Percentiles rank a stretch among this genome's conserved stretches.
These are phyloP conservation scores for Cantharis nigra DNA, from an alignment of 2,888 invertebrate species.

Conservation along the genomic window DNA sequence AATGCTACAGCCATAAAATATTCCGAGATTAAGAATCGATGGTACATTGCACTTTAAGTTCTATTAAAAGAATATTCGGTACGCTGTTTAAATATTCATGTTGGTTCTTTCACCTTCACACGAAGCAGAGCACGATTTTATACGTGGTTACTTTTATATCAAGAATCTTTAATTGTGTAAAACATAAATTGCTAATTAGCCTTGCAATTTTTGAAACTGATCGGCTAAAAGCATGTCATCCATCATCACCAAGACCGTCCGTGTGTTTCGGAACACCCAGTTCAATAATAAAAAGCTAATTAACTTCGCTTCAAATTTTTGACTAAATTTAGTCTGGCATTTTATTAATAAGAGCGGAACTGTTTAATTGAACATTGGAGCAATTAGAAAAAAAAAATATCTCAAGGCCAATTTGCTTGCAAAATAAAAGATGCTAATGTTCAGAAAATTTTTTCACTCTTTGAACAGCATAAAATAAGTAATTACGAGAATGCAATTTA, in stretches of 20 bases:
- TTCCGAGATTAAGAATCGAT: background rate
- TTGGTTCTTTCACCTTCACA: constrained; percentile 15
- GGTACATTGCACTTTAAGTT: constrained; percentile 9
- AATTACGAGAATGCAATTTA: background rate
- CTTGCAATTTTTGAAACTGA: background rate
- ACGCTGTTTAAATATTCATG: constrained; percentile 18
- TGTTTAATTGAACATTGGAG: background rate
- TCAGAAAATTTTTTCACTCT: background rate
- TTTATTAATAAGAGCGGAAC: background rate
- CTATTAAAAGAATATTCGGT: constrained; percentile 12
- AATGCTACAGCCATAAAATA: background rate
- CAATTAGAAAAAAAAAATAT: background rate
- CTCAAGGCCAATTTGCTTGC: background rate
- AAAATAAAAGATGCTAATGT: background rate
- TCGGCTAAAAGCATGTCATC: background rate
- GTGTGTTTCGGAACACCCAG: background rate
- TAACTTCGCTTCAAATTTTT: background rate
- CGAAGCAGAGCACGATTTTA: constrained; percentile 22
- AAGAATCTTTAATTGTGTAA: background rate
- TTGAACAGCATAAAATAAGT: background rate
- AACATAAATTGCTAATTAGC: background rate
- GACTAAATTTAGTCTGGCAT: background rate
- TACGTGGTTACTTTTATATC: background rate
- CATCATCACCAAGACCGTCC: background rate
- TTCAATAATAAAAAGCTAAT: background rate